Evolutionary conservation across 2,797 vertebrate genomes (phyloP).

Genomic region (Macropus fuliginosus): DNA sequence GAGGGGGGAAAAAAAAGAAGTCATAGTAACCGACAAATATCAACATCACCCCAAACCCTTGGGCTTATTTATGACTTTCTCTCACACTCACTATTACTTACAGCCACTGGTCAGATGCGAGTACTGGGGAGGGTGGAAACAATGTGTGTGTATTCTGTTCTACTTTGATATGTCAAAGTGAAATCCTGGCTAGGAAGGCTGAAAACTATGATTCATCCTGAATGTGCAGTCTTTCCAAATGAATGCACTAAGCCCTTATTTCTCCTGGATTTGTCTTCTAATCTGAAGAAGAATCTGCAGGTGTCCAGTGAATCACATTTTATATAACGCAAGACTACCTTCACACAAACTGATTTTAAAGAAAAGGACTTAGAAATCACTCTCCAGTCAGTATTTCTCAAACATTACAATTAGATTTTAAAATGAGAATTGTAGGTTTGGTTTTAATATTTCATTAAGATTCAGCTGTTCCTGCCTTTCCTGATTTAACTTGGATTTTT

Average conservation of each 20-base stretch:
- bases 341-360: constrained; percentile 26
- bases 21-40: constrained; percentile 93
- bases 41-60: constrained; percentile 84
- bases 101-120: constrained; percentile 12
- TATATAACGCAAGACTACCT: background rate
- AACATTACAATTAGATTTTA: background rate
- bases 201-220: background rate
- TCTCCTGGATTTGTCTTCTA: background rate
- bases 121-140: constrained; percentile 51
- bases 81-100: constrained; percentile 33
- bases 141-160: constrained; percentile 22
- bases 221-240: background rate
- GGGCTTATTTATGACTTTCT: constrained; percentile 70
- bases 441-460: background rate
- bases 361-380: constrained; percentile 19
- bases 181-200: constrained; percentile 7
- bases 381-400: constrained; percentile 31
- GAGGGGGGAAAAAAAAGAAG: constrained; percentile 92
- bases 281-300: background rate
- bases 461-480: background rate
- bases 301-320: background rate
- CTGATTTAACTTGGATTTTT: background rate
- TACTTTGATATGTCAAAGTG: background rate
- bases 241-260: background rate
- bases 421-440: background rate